Percentiles rank a stretch among this genome's conserved stretches.
phyloP scores from a whole-genome alignment of 2,797 vertebrate genomes.

The Lacerta viridis region DNA sequence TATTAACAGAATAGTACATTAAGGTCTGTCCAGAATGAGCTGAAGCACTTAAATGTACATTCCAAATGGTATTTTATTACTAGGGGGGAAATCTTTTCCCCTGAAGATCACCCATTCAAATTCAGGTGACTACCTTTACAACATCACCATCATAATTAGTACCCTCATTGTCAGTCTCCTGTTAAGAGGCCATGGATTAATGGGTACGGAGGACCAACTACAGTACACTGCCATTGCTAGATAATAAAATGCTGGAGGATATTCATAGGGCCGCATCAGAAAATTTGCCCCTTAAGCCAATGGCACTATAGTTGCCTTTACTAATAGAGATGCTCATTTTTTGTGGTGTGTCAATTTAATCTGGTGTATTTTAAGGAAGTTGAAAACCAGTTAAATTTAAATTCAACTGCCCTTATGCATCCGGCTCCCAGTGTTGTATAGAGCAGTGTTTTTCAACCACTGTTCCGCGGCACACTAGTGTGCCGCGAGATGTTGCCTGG shows the following conservation, averaged over 20 bases:
- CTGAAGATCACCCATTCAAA: conserved; percentile 26
- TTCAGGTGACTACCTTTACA: conserved; percentile 19
- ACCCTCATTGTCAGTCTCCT: conserved; percentile 13
- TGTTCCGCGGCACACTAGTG: too few species aligned
- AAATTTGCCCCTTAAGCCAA: not conserved
- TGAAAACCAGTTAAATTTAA: conserved; percentile 17
- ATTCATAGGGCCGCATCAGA: not conserved
- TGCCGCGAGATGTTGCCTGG: too few species aligned
- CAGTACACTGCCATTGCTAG: not conserved
- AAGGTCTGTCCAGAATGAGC: not conserved
- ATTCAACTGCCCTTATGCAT: not conserved
- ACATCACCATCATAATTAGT: conserved; percentile 14
- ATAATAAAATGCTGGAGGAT: conserved; percentile 23
- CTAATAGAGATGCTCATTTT: conserved; percentile 30
- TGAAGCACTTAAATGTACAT: conserved; percentile 8
- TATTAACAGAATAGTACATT: not conserved
- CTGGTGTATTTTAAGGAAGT: not conserved
- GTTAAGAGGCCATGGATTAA: conserved; percentile 32
- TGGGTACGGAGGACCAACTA: conserved; percentile 25
- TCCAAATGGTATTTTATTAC: conserved; percentile 20
- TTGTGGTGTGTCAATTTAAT: conserved; percentile 5
- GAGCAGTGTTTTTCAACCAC: too few species aligned
- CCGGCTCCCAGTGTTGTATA: not conserved
- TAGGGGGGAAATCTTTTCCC: not conserved
- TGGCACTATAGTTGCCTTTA: not conserved